phyloP scores from a whole-genome alignment of 2,888 invertebrate genomes.

The Amblyjoppa proteus region DNA sequence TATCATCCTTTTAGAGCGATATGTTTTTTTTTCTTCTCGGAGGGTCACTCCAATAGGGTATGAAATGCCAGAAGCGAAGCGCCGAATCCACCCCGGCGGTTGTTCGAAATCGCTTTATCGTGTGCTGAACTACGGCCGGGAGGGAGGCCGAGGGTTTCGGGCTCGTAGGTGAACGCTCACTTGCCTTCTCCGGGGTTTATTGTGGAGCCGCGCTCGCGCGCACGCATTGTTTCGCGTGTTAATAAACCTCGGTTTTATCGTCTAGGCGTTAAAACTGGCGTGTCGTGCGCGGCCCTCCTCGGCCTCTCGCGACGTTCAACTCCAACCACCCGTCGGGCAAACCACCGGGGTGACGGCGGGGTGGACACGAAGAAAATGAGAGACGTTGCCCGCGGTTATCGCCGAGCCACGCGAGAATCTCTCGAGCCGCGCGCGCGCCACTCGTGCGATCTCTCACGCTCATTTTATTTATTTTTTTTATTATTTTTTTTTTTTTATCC shows the following conservation, averaged over 20 bases:
- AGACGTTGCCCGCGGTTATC: slow-evolving; percentile 10
- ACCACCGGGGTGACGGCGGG: slow-evolving; percentile 1
- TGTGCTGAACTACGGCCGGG: background rate
- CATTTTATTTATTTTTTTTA: background rate
- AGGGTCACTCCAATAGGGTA: background rate
- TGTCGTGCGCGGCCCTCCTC: background rate
- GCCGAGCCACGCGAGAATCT: background rate
- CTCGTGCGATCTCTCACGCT: background rate
- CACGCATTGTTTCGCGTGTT: slow-evolving; percentile 38
- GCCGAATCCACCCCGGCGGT: background rate
- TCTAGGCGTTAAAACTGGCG: slow-evolving; percentile 35
- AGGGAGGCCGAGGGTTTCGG: slow-evolving; percentile 10
- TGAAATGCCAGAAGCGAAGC: slow-evolving; percentile 11
- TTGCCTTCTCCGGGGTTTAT: slow-evolving; percentile 9
- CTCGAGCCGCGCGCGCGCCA: background rate
- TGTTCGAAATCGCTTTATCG: slow-evolving; percentile 37
- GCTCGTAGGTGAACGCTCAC: slow-evolving; percentile 30
- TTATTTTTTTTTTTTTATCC: too few species aligned
- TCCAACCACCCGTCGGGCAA: slow-evolving; percentile 3
- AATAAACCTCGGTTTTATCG: slow-evolving; percentile 50
- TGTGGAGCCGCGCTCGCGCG: background rate
- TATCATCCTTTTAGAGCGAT: background rate
- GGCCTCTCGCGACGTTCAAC: slow-evolving; percentile 12
- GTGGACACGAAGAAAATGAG: slow-evolving; percentile 15
- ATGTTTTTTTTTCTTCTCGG: background rate